Percentiles rank a stretch among this genome's conserved stretches.
Evolutionary conservation across 2,888 invertebrate species (phyloP).

Genomic region (Synergus japonicus): DNA sequence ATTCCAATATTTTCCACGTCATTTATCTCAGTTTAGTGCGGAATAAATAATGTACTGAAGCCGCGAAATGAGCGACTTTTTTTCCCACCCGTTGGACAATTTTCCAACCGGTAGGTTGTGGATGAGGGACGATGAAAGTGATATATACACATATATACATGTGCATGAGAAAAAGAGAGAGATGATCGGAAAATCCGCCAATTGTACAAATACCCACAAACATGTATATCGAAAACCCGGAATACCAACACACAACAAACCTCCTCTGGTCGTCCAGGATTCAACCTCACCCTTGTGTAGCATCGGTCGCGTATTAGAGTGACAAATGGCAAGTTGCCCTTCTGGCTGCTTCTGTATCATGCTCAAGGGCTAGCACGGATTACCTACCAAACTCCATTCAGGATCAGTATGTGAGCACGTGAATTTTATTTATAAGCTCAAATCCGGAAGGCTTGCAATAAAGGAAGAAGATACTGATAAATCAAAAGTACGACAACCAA

Average conservation of each 20-base stretch:
- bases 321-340: background rate
- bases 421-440: background rate
- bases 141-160: background rate
- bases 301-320: background rate
- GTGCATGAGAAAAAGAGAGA: background rate
- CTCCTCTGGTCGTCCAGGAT: background rate
- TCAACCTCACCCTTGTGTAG: too few species aligned
- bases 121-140: background rate
- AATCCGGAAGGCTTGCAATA: background rate
- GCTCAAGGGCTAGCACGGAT: background rate
- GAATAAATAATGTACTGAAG: conserved; percentile 8
- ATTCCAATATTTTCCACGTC: conserved; percentile 19
- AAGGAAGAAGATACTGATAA: background rate
- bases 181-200: background rate
- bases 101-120: background rate
- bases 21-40: conserved; percentile 1
- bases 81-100: background rate
- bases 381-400: background rate
- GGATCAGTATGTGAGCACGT: background rate
- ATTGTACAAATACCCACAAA: too few species aligned
- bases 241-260: background rate
- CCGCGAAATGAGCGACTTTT: conserved; percentile 8
- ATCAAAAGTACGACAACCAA: background rate
- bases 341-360: background rate
- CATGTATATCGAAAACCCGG: too few species aligned